Evolutionary conservation across 2,888 invertebrate species (phyloP), one percentile per base, ranked within the genome.

Genomic region (Saturnia pavonia): DNA sequence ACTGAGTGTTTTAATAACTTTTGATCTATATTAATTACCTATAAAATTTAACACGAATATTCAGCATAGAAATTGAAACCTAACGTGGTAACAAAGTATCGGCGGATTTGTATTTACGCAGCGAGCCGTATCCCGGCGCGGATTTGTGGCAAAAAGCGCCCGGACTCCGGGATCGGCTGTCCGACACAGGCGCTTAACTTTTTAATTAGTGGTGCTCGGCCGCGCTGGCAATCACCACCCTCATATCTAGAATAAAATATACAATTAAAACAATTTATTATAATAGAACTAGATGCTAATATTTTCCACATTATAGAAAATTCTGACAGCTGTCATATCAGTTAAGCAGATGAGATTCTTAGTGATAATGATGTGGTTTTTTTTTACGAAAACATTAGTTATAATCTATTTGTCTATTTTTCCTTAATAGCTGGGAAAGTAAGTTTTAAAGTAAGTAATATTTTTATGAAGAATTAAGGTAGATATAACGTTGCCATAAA

Each of bases 161-260:
- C 72, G 74, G 76, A 72, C 74, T 69, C 69, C 70, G 71, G 74
- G 76, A 78, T 77, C 74, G 74, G 72, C 75, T 75, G 77, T 77
- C 77, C 73, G 73, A 73, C 67, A 67, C 75, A 75, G 75, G 69
- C 74, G 76, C 74, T 76, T 76, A 79, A 77, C 77, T 77, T 79
- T 78, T 77, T 77, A 79, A 79, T 79, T 79, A 79, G 77, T 76
- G 75, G 72, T 63, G 63, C 16, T 57, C 63, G 16, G 34, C n/a
- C 63, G 16, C 63, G 16, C 34, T n/a, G 63, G 63, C 7, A 34
- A 11, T 14, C 19, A 19, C 16, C 19, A 0, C 12, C 57, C 3
- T 57, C 2, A 34, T 40, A 34, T 63, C 34, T 6, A 19, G 34
- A 34, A 63, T 63, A 63, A 63, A 63, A 40, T 4, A 63, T 40